Conservation (phyloP, 2,113 vertebrate genomes). For the Orcinus orca region DNA sequence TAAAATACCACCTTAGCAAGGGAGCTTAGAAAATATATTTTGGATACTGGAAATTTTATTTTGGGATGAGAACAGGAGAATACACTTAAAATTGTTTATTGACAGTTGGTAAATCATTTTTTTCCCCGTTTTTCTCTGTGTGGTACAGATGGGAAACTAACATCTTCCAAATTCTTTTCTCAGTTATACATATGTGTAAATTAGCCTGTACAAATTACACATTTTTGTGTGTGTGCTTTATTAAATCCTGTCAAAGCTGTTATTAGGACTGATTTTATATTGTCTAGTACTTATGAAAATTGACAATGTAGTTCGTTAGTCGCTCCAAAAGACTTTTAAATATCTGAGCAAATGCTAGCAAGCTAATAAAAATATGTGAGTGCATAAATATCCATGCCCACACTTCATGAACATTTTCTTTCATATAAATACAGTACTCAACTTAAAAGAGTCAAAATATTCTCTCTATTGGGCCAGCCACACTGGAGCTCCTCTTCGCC, state of each 20-base stretch:
- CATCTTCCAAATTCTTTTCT: constrained; percentile 66
- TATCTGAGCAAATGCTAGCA: constrained; percentile 49
- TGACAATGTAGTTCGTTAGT: constrained; percentile 7
- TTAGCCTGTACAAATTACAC: constrained; percentile 58
- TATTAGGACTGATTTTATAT: constrained; percentile 59
- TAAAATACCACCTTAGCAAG: constrained; percentile 31
- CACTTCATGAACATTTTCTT: not conserved
- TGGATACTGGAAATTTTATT: constrained; percentile 51
- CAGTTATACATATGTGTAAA: constrained; percentile 61
- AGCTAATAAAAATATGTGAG: constrained; percentile 33
- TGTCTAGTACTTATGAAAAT: constrained; percentile 48
- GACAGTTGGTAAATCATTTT: constrained; percentile 59
- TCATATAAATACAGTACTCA: not conserved
- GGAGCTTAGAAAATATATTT: constrained; percentile 48
- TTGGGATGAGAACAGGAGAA: constrained; percentile 30
- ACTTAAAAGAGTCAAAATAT: not conserved
- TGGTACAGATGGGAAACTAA: constrained; percentile 64
- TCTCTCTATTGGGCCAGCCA: not conserved
- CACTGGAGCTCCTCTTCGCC: not conserved
- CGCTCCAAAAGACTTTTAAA: constrained; percentile 39
- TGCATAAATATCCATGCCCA: not conserved
- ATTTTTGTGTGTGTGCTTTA: constrained; percentile 44
- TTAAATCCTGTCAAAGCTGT: constrained; percentile 63
- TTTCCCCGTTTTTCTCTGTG: constrained; percentile 37
- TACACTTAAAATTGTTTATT: constrained; percentile 69